Conservation (phyloP, 1,140 invertebrate genomes). For the Brachionus manjavacas region DNA sequence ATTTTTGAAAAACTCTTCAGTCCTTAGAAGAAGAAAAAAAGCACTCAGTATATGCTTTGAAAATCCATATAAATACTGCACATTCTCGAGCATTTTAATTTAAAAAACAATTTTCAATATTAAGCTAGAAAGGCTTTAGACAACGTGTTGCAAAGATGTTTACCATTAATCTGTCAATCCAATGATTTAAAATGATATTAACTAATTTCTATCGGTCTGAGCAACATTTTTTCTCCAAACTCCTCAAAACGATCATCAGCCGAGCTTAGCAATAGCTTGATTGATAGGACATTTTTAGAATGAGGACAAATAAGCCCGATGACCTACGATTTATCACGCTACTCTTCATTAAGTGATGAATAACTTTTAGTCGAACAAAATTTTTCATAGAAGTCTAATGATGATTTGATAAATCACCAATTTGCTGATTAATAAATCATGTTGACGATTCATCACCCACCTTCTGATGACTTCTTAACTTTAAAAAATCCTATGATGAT, state of each 20-base stretch:
- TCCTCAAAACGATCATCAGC: conserved; percentile 41
- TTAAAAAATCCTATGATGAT: conserved; percentile 39
- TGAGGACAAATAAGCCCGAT: conserved; percentile 37
- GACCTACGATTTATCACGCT: conserved; percentile 32
- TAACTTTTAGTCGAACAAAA: conserved; percentile 32
- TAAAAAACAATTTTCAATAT: not conserved
- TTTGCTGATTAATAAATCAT: conserved; percentile 29
- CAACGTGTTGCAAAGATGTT: conserved; percentile 37
- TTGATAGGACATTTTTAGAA: conserved; percentile 14
- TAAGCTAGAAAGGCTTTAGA: not conserved
- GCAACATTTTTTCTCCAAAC: not conserved
- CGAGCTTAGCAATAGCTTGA: not conserved
- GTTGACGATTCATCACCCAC: conserved; percentile 43
- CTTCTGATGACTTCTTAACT: conserved; percentile 38
- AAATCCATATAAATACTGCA: not conserved
- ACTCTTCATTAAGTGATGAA: conserved; percentile 28
- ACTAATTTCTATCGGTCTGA: not conserved
- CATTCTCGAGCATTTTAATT: not conserved
- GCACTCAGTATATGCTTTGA: not conserved
- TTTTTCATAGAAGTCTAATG: conserved; percentile 34
- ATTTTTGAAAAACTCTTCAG: not conserved
- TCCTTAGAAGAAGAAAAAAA: not conserved
- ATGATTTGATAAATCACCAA: conserved; percentile 43
- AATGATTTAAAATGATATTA: conserved; percentile 41
- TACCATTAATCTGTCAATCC: conserved; percentile 41